phyloP scores from a whole-genome alignment of 2,113 vertebrate species.

The Mobula hypostoma region DNA sequence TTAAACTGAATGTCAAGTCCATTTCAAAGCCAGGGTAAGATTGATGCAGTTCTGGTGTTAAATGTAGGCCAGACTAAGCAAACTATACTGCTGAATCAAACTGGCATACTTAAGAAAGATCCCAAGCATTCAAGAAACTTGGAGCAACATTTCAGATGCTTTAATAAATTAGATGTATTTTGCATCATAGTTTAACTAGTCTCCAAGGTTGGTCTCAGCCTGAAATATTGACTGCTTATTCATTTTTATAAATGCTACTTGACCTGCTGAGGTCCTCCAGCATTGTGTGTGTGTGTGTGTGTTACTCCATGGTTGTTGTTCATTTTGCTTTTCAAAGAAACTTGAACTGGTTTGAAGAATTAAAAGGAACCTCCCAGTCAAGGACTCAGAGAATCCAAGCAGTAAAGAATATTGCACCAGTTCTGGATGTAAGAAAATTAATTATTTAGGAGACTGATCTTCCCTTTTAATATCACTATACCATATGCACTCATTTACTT shows the following conservation, averaged over 20 bases:
- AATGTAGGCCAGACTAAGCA: no score
- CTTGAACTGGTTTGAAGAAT: not conserved
- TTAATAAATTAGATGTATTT: not conserved
- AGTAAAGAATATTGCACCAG: not conserved
- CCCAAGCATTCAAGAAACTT: not conserved
- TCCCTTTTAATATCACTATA: not conserved
- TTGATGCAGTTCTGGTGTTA: no score
- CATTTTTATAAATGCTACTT: no score
- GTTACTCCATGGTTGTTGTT: not conserved
- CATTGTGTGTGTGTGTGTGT: no score
- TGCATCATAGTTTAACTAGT: not conserved
- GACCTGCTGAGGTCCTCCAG: no score
- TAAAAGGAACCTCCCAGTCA: not conserved
- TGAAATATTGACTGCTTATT: no score
- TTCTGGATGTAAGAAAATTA: not conserved
- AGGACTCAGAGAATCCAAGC: not conserved
- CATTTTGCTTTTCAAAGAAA: not conserved
- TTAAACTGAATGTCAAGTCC: no score
- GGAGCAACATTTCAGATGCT: not conserved
- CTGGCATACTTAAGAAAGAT: not conserved
- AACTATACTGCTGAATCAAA: no score
- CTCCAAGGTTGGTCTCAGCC: not conserved
- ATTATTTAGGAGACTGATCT: not conserved
- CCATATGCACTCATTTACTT: not conserved
- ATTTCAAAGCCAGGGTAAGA: no score